Percentiles rank a stretch among this genome's conserved stretches.
Evolutionary conservation across 1,140 invertebrate genomes (phyloP).

Genomic region (Megathymus violae): DNA sequence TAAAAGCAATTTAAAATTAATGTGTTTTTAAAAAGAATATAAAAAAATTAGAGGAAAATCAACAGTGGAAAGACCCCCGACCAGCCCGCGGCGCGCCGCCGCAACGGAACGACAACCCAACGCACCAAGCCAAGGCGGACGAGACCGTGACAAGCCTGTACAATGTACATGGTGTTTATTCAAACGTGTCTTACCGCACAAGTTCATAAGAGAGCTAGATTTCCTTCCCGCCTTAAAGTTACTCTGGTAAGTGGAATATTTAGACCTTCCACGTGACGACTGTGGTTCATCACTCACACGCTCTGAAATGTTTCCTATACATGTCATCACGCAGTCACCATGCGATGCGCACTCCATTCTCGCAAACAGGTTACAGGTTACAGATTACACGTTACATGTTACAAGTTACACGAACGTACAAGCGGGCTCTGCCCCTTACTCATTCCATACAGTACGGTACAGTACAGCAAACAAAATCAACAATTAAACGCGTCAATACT

Average conservation of each 20-base stretch:
- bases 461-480: constrained; percentile 70
- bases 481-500: constrained; percentile 50
- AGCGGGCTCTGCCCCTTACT: constrained; percentile 37
- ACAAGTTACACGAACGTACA: constrained; percentile 26
- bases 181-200: constrained; percentile 92
- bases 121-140: constrained; percentile 61
- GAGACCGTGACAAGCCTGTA: constrained; percentile 65
- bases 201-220: constrained; percentile 96
- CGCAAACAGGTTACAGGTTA: constrained; percentile 30
- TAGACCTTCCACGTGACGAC: constrained; percentile 90
- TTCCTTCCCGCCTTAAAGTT: constrained; percentile 92
- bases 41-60: too few relatives aligned
- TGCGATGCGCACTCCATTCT: constrained; percentile 47
- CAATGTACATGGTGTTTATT: constrained; percentile 57
- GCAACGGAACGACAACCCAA: constrained; percentile 69
- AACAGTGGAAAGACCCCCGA: constrained; percentile 1
- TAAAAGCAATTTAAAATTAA: too few relatives aligned
- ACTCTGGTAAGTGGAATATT: constrained; percentile 92
- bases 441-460: constrained; percentile 39
- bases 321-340: constrained; percentile 59
- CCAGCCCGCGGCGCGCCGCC: constrained; percentile 43
- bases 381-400: constrained; percentile 32
- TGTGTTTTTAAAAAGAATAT: too few relatives aligned
- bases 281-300: constrained; percentile 88
- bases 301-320: constrained; percentile 81